These are phyloP conservation scores for Dipodomys stephensi DNA, from an alignment of 2,113 vertebrate genomes.

Conservation along the genomic window DNA sequence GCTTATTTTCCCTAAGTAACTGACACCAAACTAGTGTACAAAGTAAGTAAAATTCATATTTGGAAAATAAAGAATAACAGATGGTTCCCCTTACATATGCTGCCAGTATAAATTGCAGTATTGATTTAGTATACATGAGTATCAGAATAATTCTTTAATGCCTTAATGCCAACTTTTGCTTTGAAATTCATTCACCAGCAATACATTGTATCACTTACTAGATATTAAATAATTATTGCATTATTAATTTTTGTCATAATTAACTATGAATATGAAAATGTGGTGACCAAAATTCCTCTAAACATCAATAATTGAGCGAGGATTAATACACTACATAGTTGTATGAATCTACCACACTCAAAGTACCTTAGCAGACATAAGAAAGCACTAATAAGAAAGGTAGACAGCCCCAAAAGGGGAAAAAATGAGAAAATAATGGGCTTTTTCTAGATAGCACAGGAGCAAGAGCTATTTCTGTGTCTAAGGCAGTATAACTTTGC, in stretches of 20 bases:
- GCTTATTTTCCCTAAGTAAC: background rate
- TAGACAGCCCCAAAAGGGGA: background rate
- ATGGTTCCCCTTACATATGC: background rate
- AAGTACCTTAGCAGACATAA: constrained; percentile 6
- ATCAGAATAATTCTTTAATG: too few relatives aligned
- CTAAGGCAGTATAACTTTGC: background rate
- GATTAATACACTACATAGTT: background rate
- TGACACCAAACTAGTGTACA: background rate
- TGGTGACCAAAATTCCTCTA: background rate
- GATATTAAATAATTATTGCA: background rate
- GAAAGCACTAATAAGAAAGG: background rate
- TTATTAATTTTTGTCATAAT: background rate
- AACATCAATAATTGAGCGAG: background rate
- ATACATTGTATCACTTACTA: background rate
- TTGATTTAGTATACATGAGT: too few relatives aligned
- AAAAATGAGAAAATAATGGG: background rate
- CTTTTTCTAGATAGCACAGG: background rate
- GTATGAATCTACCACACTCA: background rate
- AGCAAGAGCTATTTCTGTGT: constrained; percentile 19
- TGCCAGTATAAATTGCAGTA: too few relatives aligned
- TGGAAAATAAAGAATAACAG: background rate
- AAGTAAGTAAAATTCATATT: background rate
- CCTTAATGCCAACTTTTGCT: too few relatives aligned
- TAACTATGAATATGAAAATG: background rate
- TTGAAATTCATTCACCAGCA: background rate